Percentiles rank a stretch among this genome's conserved stretches.
Evolutionary conservation across 2,797 vertebrate species (phyloP).

Genomic region (Megaceryle alcyon): DNA sequence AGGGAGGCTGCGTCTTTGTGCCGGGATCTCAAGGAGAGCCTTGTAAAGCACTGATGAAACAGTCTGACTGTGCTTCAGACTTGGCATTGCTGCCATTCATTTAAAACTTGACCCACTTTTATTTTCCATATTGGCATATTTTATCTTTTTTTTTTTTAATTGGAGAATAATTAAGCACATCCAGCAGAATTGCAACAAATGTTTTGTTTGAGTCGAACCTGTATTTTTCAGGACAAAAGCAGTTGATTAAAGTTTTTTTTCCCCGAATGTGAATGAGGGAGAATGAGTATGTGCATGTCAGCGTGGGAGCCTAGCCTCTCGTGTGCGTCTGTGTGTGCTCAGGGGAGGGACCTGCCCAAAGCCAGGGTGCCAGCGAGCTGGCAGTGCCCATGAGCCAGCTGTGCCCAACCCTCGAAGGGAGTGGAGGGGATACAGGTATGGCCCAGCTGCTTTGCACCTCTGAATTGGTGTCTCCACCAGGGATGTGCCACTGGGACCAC

Average conservation of each 20-base stretch:
- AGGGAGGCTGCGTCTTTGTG: neutral
- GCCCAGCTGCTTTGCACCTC: neutral
- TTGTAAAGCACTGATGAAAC: neutral
- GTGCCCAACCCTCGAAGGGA: neutral
- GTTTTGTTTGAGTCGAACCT: neutral
- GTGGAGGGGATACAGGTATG: fast-evolving
- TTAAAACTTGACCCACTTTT: slow-evolving; percentile 61
- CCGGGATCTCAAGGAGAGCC: neutral
- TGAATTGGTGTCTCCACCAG: neutral
- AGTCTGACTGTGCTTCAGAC: neutral
- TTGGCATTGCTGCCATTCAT: neutral
- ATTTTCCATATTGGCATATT: slow-evolving; percentile 35
- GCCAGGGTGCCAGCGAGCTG: neutral
- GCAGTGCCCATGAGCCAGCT: neutral
- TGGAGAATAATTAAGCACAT: slow-evolving; percentile 22
- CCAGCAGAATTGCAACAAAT: slow-evolving; percentile 26
- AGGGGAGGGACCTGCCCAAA: neutral
- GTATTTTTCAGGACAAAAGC: neutral
- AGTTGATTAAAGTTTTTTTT: neutral
- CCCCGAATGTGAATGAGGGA: neutral
- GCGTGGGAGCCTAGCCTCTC: neutral
- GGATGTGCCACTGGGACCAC: neutral
- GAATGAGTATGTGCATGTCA: neutral
- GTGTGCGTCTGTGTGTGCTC: neutral
- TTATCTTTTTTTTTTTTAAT: neutral